Base-by-base conservation (phyloP, 92 coral and sea anemone genomes). In the Phenganax marumi region DNA sequence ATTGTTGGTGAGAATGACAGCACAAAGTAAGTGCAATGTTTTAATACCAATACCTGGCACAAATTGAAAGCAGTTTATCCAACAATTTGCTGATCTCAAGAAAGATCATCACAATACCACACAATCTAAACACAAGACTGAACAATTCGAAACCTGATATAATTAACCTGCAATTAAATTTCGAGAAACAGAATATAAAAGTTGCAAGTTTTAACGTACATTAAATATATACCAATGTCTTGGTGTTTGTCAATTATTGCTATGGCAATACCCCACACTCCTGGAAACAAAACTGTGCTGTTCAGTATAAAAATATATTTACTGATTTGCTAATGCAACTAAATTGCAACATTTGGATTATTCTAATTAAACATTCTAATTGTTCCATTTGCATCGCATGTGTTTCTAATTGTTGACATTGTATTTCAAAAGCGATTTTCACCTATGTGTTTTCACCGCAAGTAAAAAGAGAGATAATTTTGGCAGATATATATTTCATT, bases 141-240 rank as follows among this genome's bases (percentile, higher is more conserved):
- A 24, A 52, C 69, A 12, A 52, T 25, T 79, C 19, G 4, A 18
- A 23, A 10, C 1, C 47, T 2, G 1, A 12, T 19, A 52, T 16
- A 52, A 52, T 10, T 52, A 16, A 52, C 12, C 46, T 72, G 68
- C 77, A 12, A 25, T 7, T 66, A 12, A 12, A 24, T 12, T 52
- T 63, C 0, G n/a, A 21, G 8, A 74, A n/a, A 74, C 18, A 10
- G 43, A n/a, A 7, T 39, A 23, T n/a, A 22, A 76, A 24, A 7
- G 39, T 17, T 2, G 55, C 7, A 68, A n/a, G 24, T 16, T 57
- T 52, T 7, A 24, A 81, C 97, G 89, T 85, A 93, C 97, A 93
- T 81, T 43, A 93, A 85, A 80, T 93, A 93, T 12, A 92, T 92
- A 51, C 97, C 93, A 50, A 93, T 88, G 69, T 89, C 87, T 72